Evolutionary conservation across 2,797 vertebrate species (phyloP).

Genomic region (Heterohyrax brucei): DNA sequence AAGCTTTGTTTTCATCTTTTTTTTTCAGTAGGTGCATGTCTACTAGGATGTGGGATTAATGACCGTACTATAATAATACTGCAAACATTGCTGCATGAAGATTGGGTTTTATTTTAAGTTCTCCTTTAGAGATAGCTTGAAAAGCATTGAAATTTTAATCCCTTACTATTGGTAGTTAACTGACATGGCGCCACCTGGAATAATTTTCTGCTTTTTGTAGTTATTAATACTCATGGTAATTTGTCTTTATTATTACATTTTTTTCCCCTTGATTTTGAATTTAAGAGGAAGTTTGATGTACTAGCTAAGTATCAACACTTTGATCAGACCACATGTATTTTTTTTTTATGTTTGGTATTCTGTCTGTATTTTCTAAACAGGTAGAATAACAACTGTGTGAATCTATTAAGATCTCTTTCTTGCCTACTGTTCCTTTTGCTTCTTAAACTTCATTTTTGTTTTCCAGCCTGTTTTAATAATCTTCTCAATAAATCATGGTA

Average conservation of each 20-base stretch:
- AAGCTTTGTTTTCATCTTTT: neutral
- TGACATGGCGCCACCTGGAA: neutral
- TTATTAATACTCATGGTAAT: neutral
- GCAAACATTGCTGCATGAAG: neutral
- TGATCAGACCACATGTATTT: neutral
- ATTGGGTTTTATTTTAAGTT: constrained; percentile 25
- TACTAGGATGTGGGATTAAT: neutral
- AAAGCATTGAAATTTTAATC: neutral
- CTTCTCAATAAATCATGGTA: neutral
- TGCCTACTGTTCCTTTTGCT: neutral
- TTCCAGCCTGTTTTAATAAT: neutral
- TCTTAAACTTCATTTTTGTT: constrained; percentile 8
- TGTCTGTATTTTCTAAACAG: neutral
- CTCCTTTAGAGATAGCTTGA: neutral
- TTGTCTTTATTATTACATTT: neutral
- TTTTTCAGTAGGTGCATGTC: neutral
- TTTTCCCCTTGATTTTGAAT: constrained; percentile 47
- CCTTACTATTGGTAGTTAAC: neutral
- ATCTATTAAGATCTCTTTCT: neutral
- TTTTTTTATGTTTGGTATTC: neutral
- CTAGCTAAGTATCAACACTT: neutral
- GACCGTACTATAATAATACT: neutral
- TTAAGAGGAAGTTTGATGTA: constrained; percentile 23
- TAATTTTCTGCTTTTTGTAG: constrained; percentile 17
- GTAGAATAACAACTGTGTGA: neutral